A percentile compares a stretch with the other conserved stretches of the same genome.
Conservation (phyloP, 2,113 vertebrate genomes). For the Pachypanchax playfairii region DNA sequence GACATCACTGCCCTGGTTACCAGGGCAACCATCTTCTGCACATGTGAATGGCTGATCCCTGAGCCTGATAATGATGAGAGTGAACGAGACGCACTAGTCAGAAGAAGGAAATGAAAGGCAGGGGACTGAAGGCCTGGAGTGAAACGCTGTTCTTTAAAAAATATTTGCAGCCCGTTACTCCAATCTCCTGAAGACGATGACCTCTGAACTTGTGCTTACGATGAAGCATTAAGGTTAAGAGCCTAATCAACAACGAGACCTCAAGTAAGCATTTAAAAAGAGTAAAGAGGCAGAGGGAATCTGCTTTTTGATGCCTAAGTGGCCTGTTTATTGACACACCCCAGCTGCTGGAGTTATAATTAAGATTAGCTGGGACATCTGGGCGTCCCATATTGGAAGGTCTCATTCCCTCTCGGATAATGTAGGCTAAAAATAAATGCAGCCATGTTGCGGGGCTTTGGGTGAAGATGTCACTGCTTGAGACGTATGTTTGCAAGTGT, state of each 20-base stretch:
- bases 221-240: background rate
- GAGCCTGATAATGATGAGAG: constrained; percentile 26
- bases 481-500: constrained; percentile 13
- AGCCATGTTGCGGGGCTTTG: constrained; percentile 4
- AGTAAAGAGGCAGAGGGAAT: background rate
- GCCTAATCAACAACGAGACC: background rate
- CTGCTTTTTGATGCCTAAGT: constrained; percentile 14
- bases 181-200: constrained; percentile 8
- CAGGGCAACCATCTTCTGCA: constrained; percentile 22
- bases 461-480: background rate
- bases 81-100: constrained; percentile 43
- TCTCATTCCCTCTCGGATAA: constrained; percentile 23
- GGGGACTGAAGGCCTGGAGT: background rate
- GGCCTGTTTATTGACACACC: constrained; percentile 8
- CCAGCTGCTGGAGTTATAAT: constrained; percentile 6
- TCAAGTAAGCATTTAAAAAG: constrained; percentile 6
- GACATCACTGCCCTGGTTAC: constrained; percentile 43
- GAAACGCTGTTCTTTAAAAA: constrained; percentile 23
- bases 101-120: constrained; percentile 44
- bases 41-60: constrained; percentile 34
- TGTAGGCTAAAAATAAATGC: constrained; percentile 27
- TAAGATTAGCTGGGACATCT: constrained; percentile 42
- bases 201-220: constrained; percentile 9
- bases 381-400: constrained; percentile 9
- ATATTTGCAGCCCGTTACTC: background rate